Evolutionary conservation across 2,797 vertebrate genomes (phyloP).

Genomic region (Chiloscyllium punctatum): DNA sequence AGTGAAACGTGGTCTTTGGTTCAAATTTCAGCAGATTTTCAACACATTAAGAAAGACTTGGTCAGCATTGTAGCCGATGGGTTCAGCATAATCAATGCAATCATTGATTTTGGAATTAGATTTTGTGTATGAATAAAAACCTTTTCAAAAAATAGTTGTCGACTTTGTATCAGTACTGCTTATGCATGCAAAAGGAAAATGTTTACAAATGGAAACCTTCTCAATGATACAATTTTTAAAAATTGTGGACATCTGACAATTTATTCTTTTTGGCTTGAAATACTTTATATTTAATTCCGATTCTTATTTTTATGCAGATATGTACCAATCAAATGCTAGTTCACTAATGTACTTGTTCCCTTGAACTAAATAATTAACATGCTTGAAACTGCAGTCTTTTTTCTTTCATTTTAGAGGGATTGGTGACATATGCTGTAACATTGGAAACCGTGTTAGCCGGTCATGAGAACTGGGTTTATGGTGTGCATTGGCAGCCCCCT

Average conservation of each 20-base stretch:
- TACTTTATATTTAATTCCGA: neutral
- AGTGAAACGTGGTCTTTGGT: neutral
- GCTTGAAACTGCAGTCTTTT: neutral
- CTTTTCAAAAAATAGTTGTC: neutral
- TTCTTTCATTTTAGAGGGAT: constrained; percentile 44
- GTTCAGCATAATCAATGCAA: neutral
- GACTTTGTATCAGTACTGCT: neutral
- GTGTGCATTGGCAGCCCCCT: constrained; percentile 86
- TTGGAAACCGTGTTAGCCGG: constrained; percentile 89
- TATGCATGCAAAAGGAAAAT: neutral
- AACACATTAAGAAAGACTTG: neutral
- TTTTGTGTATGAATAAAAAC: neutral
- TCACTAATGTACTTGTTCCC: neutral
- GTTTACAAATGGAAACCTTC: neutral
- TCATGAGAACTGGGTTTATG: constrained; percentile 92
- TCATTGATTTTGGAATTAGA: neutral
- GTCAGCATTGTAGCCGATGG: neutral
- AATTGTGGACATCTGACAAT: neutral
- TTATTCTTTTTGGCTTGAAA: neutral
- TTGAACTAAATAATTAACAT: constrained; percentile 22
- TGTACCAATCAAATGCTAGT: neutral
- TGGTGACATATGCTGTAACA: constrained; percentile 64
- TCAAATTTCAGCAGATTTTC: neutral
- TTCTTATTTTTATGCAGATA: neutral
- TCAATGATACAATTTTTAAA: neutral